Conservation (phyloP, 2,797 vertebrate species). For the Rhynchotus rufescens region DNA sequence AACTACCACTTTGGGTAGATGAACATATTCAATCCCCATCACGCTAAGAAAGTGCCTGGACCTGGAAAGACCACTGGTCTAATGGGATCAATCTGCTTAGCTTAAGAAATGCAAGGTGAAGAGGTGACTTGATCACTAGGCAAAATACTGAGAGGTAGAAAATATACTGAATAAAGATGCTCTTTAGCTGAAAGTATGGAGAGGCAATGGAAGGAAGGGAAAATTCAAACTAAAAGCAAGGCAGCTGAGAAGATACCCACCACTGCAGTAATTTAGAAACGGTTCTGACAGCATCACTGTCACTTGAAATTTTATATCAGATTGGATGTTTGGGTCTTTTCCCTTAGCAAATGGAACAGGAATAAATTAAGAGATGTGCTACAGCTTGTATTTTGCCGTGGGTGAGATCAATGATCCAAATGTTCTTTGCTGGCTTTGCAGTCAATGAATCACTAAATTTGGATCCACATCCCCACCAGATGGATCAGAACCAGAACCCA, state of each 20-base stretch:
- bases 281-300: conserved; percentile 29
- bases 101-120: conserved; percentile 56
- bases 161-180: conserved; percentile 9
- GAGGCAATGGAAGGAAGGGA: background rate
- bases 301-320: conserved; percentile 15
- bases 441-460: conserved; percentile 68
- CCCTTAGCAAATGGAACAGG: conserved; percentile 57
- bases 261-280: conserved; percentile 30
- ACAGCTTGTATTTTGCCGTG: conserved; percentile 47
- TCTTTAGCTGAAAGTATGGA: background rate
- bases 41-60: background rate
- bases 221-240: background rate
- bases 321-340: conserved; percentile 53
- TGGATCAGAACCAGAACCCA: conserved; percentile 47
- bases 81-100: background rate
- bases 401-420: conserved; percentile 64
- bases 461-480: conserved; percentile 44
- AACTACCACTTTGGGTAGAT: background rate
- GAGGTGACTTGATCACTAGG: conserved; percentile 39
- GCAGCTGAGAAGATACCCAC: background rate
- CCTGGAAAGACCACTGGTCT: background rate
- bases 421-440: conserved; percentile 66
- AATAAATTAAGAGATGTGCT: conserved; percentile 61
- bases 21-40: background rate
- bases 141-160: conserved; percentile 41